Evolutionary conservation across 1,140 invertebrate species (phyloP).

Genomic region (Pseudobourletiella spinata): DNA sequence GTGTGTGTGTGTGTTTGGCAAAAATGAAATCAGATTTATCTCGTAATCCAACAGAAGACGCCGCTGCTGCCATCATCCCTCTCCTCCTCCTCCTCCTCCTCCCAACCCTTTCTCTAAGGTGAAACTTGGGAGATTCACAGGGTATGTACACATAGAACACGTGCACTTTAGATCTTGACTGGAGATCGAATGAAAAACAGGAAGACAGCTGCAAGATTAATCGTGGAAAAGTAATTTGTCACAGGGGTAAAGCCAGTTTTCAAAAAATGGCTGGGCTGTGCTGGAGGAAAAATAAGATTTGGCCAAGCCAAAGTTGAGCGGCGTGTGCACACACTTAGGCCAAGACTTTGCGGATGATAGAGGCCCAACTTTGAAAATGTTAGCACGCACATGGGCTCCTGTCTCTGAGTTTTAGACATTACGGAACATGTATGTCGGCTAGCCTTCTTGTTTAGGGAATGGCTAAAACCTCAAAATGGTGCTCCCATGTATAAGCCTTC

Average conservation of each 20-base stretch:
- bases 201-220: conserved; percentile 36
- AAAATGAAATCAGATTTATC: not conserved
- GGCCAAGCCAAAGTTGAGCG: no score
- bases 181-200: conserved; percentile 27
- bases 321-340: no score
- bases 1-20: no score
- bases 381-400: no score
- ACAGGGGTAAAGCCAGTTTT: conserved; percentile 26
- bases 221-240: conserved; percentile 37
- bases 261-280: conserved; percentile 30
- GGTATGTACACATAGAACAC: not conserved
- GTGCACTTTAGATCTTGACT: conserved; percentile 1
- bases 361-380: no score
- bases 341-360: no score
- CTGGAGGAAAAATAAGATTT: no score
- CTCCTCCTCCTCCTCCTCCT: not conserved
- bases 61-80: not conserved
- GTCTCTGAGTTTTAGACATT: no score
- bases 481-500: no score
- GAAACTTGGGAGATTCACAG: not conserved
- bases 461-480: no score
- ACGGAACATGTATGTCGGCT: no score
- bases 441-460: no score
- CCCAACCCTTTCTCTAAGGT: not conserved
- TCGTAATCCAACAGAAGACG: not conserved